Evolutionary conservation across 2,113 vertebrate genomes (phyloP), one percentile per base, ranked within the genome.

Genomic region (Mohoua ochrocephala): DNA sequence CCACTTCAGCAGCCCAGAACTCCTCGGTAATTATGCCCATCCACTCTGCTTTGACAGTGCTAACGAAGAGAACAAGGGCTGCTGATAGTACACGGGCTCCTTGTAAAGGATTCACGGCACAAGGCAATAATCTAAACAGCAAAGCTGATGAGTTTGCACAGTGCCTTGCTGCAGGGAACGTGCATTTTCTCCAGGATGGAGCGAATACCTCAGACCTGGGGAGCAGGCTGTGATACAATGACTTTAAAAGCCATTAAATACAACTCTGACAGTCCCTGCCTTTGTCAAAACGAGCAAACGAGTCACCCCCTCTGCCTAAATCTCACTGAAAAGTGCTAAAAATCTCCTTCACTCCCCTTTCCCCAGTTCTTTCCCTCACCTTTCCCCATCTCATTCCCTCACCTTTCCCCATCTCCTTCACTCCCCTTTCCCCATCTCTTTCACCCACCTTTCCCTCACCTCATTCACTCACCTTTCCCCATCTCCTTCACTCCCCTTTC

Each of bases 1-100:
- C 94, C 95, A 95, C 95, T 96, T 73, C 94, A 96, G 49, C 95
- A 93, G 94, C 18, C 85, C 94, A 96, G 88, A 97, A 92, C 94
- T 93, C 39, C 91, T 79, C 1, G 59, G 88, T 94, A 94, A 95
- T 94, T 95, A 82, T 37, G 87, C 50, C 94, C 85, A 96, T 95
- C 95, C 94, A 80, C 95, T 94, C 74, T 91, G 90, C 75, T 91
- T 23, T 93, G 94, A 93, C 90, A 91, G 90, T 0, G 84, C 94
- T 95, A 93, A 93, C 52, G 37, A 91, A 87, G 24, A 80, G 82
- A 88, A 93, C 70, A 53, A 76, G 95, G 65, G 88, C 88, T 90
- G 24, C 90, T 79, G 87, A 65, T 82, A 44, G 92, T 12, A 59
- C 82, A 82, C 52, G 42, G 30, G 78, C 87, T 94, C 15, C 95